Base-by-base conservation (phyloP, 2,888 invertebrate genomes). In the Amphipoea oculea region DNA sequence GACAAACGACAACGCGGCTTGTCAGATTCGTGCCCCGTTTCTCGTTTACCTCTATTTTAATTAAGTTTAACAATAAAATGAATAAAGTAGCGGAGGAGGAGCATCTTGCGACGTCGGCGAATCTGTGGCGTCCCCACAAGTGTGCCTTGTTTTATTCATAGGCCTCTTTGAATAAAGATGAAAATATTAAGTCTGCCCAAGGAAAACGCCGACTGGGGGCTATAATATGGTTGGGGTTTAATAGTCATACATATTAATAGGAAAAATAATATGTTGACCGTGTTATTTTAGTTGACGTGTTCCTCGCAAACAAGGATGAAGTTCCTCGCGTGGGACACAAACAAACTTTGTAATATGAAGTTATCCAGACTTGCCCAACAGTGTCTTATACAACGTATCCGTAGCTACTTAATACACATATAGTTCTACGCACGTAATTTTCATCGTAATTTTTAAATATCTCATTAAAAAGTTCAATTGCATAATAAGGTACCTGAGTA, bases 131-230 rank as follows among this genome's bases (percentile, higher is more conserved):
- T 89, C 90, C 92, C 90, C 88, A 87, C 91, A 91, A 93, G 93
- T 91, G 90, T 91, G 91, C 87, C 92, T 92, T 96, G 96, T 96
- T 95, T 96, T 96, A 96, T 96, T 96, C 96, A 96, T 96, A 93
- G 94, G 91, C 92, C 92, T 94, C 91, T 96, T 96, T 96, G 96
- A 96, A 96, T 96, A 96, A 96, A 96, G 96, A 96, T 96, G 96
- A 95, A 96, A 96, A 96, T 96, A 96, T 96, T 96, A 96, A 95
- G 95, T 93, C 92, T 91, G 92, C 89, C 92, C 92, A 92, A 92
- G 93, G 94, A 93, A 94, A 95, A 94, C 89, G 92, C 90, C 90
- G 92, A 92, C 94, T 91, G 89, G 88, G 90, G 92, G 94, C 94
- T 95, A 29, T 29, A 95, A 96, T 94, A 93, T 94, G 93, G 91